Evolutionary conservation across 2,113 vertebrate genomes (phyloP).

Genomic region (Acanthisitta chloris): DNA sequence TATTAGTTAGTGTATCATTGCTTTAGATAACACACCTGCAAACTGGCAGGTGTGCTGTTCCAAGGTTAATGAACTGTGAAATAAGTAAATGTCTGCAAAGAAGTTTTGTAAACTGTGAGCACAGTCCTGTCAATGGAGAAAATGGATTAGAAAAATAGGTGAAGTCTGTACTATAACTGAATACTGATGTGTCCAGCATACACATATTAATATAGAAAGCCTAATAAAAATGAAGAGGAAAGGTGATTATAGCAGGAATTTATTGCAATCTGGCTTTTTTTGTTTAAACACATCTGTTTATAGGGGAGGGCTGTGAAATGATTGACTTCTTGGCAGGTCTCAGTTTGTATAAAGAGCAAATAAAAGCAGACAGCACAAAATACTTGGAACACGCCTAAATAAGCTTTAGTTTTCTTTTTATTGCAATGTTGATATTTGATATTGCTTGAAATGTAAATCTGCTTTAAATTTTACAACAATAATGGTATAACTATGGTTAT

Average conservation of each 20-base stretch:
- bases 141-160: conserved; percentile 62
- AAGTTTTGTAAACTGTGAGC: conserved; percentile 59
- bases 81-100: conserved; percentile 62
- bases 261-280: conserved; percentile 18
- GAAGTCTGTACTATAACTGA: conserved; percentile 26
- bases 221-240: conserved; percentile 52
- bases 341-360: conserved; percentile 26
- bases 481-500: conserved; percentile 30
- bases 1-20: conserved; percentile 31
- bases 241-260: conserved; percentile 7
- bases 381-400: conserved; percentile 69
- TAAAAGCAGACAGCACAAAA: conserved; percentile 63
- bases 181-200: not conserved
- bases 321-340: conserved; percentile 47
- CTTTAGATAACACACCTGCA: conserved; percentile 52
- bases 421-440: conserved; percentile 64
- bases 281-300: conserved; percentile 37
- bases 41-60: conserved; percentile 43
- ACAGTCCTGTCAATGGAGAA: conserved; percentile 47
- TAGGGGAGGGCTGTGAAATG: conserved; percentile 23
- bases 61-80: conserved; percentile 65
- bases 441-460: conserved; percentile 66
- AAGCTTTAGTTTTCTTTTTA: conserved; percentile 69
- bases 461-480: conserved; percentile 68
- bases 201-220: conserved; percentile 45